Conservation (phyloP, 2,113 vertebrate genomes). For the Oenanthe melanoleuca region DNA sequence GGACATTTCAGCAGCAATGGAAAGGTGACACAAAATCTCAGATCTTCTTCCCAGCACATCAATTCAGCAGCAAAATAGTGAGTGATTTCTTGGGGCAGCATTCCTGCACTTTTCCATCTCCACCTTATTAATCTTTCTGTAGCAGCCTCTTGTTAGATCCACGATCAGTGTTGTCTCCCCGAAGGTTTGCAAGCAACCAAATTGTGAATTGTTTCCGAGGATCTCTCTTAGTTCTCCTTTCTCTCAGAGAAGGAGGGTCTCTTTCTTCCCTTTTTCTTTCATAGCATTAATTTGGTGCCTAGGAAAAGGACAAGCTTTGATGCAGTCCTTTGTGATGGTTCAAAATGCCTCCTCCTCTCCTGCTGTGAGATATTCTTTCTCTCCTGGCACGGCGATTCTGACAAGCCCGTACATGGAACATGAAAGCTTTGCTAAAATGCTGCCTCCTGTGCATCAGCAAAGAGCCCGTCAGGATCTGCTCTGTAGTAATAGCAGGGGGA, state of each 20-base stretch:
- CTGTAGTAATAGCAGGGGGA: background rate
- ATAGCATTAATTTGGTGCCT: background rate
- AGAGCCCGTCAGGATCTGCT: background rate
- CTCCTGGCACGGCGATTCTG: background rate
- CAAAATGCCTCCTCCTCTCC: background rate
- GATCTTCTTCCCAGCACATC: background rate
- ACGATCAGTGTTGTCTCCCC: rapidly evolving
- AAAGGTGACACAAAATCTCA: background rate
- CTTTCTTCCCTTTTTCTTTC: background rate
- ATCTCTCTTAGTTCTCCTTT: background rate
- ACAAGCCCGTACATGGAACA: background rate
- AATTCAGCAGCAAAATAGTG: background rate
- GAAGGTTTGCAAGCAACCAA: background rate
- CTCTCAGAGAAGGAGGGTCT: background rate
- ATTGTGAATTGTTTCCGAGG: background rate
- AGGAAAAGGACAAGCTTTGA: background rate
- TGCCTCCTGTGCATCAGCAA: background rate
- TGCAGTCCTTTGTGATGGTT: background rate
- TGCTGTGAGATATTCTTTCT: background rate
- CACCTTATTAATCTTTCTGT: background rate
- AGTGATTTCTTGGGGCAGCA: background rate
- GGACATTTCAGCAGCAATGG: background rate
- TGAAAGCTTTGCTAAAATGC: background rate
- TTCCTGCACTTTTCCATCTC: background rate
- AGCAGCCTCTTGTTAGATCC: background rate